Evolutionary conservation across 2,113 vertebrate species (phyloP), one percentile per base, ranked within the genome.

Genomic region (Tragulus kanchil): DNA sequence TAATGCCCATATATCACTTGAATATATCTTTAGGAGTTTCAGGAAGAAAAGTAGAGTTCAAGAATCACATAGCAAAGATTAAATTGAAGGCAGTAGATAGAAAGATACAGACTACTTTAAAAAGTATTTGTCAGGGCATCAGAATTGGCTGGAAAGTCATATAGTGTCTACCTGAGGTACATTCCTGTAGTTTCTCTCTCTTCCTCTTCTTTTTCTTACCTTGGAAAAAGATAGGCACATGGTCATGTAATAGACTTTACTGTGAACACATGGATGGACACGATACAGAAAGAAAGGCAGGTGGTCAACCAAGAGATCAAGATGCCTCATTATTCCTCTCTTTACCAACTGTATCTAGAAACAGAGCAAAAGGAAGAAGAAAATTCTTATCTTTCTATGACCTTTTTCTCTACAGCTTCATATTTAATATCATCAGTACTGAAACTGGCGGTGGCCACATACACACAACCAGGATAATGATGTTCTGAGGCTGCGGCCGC

Each of bases 121-220:
- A 61, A 73, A 86, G 73, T 2, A 6, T 10, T 9, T 42, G 50
- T 61, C 45, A 31, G n/a, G 79, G 93, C 19, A 59, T 94, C 19
- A 45, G n/a, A 52, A 67, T 0, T 3, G 67, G 25, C 10, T 4
- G 54, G 64, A 82, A 94, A 67, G 71, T 62, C 50, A 6, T 25
- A 13, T 0, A 31, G 50, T 19, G 85, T 98, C 99, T 99, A 99
- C 99, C 99, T 99, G 99, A 98, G 93, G 99, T 98, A 54, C 99
- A 99, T 97, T 99, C 99, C 98, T 99, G 99, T 95, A 99, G 99
- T 97, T 99, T 99, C 98, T 99, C 99, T 99, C 99, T 99, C 99
- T 99, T 99, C 99, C 99, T 99, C 99, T 99, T 99, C 99, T 99
- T 99, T 98, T 99, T 99, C 99, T 99, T 99, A 98, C 99, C 99